Evolutionary conservation across 2,888 invertebrate genomes (phyloP), one percentile per base, ranked within the genome.

Genomic region (Eupithecia insigniata): DNA sequence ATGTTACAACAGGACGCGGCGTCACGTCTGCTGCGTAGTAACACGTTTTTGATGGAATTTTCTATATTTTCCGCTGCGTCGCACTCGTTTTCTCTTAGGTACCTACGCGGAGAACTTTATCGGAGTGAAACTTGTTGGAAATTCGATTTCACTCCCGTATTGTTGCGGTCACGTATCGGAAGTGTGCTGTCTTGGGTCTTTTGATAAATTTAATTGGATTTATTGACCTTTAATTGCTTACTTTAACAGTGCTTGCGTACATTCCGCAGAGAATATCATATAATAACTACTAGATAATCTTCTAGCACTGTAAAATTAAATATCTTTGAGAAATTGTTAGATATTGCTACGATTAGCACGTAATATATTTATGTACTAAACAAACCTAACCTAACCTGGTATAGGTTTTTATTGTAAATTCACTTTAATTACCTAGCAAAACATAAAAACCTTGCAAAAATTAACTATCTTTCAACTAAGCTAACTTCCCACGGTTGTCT

Each of bases 1-100:
- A 91, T 90, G 92, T 89, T 88, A 88, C 88, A 89, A 86, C 87
- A 88, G 87, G 86, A 87, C 86, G 87, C 82, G 84, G 80, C 85
- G 85, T 85, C 84, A 84, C 84, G 85, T 84, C 83, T 84, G 79
- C 77, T 80, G 84, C 69, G 71, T 75, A 83, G 83, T 78, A 86
- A 83, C 85, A 84, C 80, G 82, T 87, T 89, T 89, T 90, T 87
- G 82, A 80, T 81, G 75, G 81, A 84, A 80, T 84, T 91, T 92
- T 82, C 79, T 60, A 60, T 28, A 82, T 88, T 89, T 89, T 87
- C 87, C 88, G 82, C 82, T 81, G 84, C 81, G 78, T 66, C 78
- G 81, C 80, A 78, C 80, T 83, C 84, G 84, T 80, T 92, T 91
- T 92, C 92, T 90, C 88, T 89, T 90, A n/a, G n/a, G n/a, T n/a